Evolutionary conservation across 2,113 vertebrate genomes (phyloP), one percentile per base, ranked within the genome.

Genomic region (Sinocyclocheilus anshuiensis): DNA sequence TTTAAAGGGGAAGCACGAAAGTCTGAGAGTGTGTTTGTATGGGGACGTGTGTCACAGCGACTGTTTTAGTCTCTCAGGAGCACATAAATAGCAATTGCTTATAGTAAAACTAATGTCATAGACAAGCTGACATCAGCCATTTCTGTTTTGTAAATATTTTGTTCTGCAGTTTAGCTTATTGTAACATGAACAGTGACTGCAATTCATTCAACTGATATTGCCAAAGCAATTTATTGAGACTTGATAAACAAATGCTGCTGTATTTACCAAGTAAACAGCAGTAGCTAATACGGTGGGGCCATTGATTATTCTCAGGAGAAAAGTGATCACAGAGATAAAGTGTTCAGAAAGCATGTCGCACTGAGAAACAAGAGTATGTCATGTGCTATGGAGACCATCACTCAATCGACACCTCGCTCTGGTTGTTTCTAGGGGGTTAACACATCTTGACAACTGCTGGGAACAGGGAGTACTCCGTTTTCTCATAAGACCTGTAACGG

Each of bases 331-430:
- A 39, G 9, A 53, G 4, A 36, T 33, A 55, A 22, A 53, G 20
- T 57, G 29, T 55, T 81, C 67, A 75, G 77, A 81, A 63, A 65
- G 65, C 69, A n/a, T 81, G 20, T n/a, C 6, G 16, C 26, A 20
- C 63, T 1, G 13, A 59, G 61, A 50, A n/a, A 36, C 24, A 53
- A 48, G 42, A 81, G 24, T 39, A 82, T 50, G 69, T 65, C 69
- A 59, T 45, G 24, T 74, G 33, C 67, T 61, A n/a, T 75, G 12
- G 79, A 82, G 36, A 29, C 16, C 36, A 55, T 33, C n/a, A 26
- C 16, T 87, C 74, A 84, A 78, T 84, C 81, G 67, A 50, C 65
- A 74, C 80, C 80, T 83, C 20, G 61, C 36, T 75, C 59, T 18
- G 10, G 42, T 50, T n/a, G 55, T 61, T 63, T 61, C 74, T 29